Base-by-base conservation (phyloP, 2,113 vertebrate genomes). In the Murina feae region DNA sequence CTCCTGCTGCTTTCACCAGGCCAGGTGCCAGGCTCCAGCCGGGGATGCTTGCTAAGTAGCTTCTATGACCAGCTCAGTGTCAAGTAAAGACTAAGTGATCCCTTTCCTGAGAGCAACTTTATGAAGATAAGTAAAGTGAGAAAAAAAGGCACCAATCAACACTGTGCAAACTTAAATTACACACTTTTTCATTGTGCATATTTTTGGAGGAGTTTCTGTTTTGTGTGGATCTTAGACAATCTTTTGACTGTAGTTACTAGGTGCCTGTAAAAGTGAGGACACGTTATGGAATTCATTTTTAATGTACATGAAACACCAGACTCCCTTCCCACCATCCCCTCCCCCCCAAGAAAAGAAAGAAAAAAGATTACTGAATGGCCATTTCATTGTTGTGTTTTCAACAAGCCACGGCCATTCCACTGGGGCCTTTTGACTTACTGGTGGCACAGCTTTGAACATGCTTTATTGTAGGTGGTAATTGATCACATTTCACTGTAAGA, bases 401-500 rank as follows among this genome's bases (percentile, higher is more conserved):
- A 69, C 74, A 94, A 94, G 30, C 69, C 28, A 17, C 12, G 55
- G 53, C 65, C 78, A 78, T 92, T 74, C 92, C 49, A 82, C 0
- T 88, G 79, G 55, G 74, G 86, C 53, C 90, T 87, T 86, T 92
- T 63, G 51, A 86, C 60, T 96, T 37, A 28, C 53, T 71, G 44
- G 86, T 72, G 86, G 78, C 81, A 87, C 6, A 76, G 37, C 69
- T 83, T 72, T 88, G 66, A 49, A 23, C 7, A 9, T 71, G 39
- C 81, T 94, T 84, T 93, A 18, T 80, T 96, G 71, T 86, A 72
- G 63, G 66, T 42, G n/a, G 68, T 85, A 96, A 96, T 12, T 86
- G 89, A 95, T 87, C 86, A 87, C 87, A 96, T 96, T 95, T 91
- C 80, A 81, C 75, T 93, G 53, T 81, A 28, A 91, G 93, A 96